Percentiles rank a stretch among this genome's conserved stretches.
Evolutionary conservation across 92 coral and sea anemone genomes (phyloP).

Genomic region (Metridium senile): DNA sequence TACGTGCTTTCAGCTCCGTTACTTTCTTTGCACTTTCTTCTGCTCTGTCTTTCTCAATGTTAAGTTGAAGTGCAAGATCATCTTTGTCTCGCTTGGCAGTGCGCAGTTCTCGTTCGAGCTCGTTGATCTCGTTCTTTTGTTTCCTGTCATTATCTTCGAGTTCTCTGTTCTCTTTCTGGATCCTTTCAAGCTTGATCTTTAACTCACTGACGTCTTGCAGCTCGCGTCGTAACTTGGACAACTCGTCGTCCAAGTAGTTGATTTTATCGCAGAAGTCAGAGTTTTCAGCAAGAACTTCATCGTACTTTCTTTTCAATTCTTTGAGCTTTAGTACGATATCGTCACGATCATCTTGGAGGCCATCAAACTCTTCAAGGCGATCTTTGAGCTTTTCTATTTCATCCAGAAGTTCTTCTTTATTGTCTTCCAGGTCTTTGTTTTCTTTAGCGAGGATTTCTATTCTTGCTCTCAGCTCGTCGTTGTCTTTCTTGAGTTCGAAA

Average conservation of each 20-base stretch:
- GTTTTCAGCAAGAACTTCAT: conserved; percentile 30
- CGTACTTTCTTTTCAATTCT: conserved; percentile 46
- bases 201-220: conserved; percentile 28
- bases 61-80: conserved; percentile 43
- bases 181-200: conserved; percentile 28
- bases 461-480: conserved; percentile 49
- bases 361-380: conserved; percentile 31
- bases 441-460: conserved; percentile 48
- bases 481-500: conserved; percentile 44
- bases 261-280: conserved; percentile 22
- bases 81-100: conserved; percentile 70
- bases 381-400: conserved; percentile 15
- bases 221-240: conserved; percentile 29
- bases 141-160: conserved; percentile 39
- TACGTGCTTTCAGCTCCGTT: conserved; percentile 41
- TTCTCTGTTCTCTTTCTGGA: conserved; percentile 39
- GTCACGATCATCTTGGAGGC: conserved; percentile 27
- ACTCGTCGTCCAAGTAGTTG: conserved; percentile 20
- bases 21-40: conserved; percentile 52
- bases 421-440: conserved; percentile 52
- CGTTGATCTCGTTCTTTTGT: conserved; percentile 61
- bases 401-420: conserved; percentile 23
- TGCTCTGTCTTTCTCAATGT: conserved; percentile 59
- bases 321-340: conserved; percentile 34
- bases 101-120: conserved; percentile 70